Conservation (phyloP, 2,113 vertebrate genomes). For the Peromyscus leucopus region DNA sequence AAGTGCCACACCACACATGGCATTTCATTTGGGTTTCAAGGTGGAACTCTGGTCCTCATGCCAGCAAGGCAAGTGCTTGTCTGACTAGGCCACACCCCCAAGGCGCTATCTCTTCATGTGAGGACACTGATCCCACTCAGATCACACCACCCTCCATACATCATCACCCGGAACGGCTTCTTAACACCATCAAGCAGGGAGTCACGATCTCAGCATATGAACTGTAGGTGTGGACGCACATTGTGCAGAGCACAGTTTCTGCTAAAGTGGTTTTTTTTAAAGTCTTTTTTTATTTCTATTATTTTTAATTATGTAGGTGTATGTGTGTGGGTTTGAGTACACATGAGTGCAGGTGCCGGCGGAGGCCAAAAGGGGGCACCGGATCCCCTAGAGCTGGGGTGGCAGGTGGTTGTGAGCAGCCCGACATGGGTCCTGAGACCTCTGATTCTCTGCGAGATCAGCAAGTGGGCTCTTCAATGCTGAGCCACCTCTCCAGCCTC, state of each 20-base stretch:
- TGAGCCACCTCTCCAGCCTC: neutral
- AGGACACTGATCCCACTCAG: neutral
- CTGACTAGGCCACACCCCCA: neutral
- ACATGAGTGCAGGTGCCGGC: neutral
- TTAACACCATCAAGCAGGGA: neutral
- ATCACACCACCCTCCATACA: neutral
- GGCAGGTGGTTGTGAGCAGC: neutral
- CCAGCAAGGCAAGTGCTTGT: neutral
- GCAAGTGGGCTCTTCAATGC: neutral
- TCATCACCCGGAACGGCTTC: neutral
- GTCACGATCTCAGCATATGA: neutral
- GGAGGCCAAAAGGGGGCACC: neutral
- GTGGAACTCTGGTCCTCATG: neutral
- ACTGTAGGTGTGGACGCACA: neutral
- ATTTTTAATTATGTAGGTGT: neutral
- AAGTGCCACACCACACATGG: neutral
- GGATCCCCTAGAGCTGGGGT: neutral
- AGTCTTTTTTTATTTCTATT: neutral
- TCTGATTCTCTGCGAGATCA: neutral
- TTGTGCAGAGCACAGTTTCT: neutral
- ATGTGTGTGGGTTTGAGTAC: no score
- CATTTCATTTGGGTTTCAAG: neutral
- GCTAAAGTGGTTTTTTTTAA: neutral
- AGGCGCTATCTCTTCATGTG: neutral
- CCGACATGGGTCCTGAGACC: neutral